Conservation (phyloP, 1,140 invertebrate species). For the Cydia strobilella region DNA sequence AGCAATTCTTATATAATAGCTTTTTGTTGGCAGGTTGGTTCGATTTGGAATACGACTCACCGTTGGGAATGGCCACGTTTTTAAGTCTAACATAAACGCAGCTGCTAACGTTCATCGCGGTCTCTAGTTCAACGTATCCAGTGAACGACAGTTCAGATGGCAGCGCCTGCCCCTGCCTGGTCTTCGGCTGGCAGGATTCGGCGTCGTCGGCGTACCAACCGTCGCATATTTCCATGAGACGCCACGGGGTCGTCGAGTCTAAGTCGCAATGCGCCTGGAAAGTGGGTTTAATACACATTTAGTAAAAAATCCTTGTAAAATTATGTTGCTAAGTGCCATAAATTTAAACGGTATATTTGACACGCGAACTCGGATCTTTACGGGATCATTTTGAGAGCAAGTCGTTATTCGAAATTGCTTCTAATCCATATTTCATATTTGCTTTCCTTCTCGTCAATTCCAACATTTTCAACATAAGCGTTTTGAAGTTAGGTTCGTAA, state of each 20-base stretch:
- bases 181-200: constrained; percentile 55
- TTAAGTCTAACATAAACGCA: constrained; percentile 67
- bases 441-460: too few species aligned
- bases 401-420: too few species aligned
- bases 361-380: too few species aligned
- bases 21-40: too few species aligned
- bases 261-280: constrained; percentile 59
- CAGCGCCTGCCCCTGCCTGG: constrained; percentile 42
- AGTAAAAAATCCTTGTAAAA: too few species aligned
- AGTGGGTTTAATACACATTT: not conserved
- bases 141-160: constrained; percentile 64
- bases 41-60: constrained; percentile 38
- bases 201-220: constrained; percentile 64
- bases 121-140: constrained; percentile 54
- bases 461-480: too few species aligned
- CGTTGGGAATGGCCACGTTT: constrained; percentile 55
- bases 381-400: too few species aligned
- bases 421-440: too few species aligned
- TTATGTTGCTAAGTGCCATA: too few species aligned
- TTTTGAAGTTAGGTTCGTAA: too few species aligned
- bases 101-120: constrained; percentile 49
- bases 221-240: constrained; percentile 71
- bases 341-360: too few species aligned
- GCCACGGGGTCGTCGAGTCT: constrained; percentile 54
- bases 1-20: too few species aligned